A percentile compares a stretch with the other conserved stretches of the same genome.
Evolutionary conservation across 2,888 invertebrate genomes (phyloP).

Genomic region (Drosophila mettleri): DNA sequence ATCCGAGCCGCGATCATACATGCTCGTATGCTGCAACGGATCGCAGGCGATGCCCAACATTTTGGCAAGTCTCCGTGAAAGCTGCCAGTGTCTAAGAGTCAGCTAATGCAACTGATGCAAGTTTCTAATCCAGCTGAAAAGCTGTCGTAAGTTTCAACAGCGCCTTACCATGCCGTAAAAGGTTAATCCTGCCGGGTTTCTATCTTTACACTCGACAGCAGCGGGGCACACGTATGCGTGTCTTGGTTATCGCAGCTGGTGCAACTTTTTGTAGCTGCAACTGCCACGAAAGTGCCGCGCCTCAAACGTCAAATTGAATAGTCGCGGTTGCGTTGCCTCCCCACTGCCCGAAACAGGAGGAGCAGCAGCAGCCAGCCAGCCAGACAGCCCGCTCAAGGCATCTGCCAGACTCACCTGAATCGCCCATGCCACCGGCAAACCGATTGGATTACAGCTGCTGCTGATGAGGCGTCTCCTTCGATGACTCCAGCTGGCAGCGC

Average conservation of each 20-base stretch:
- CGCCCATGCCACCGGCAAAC: slow-evolving; percentile 71
- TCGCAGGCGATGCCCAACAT: slow-evolving; percentile 85
- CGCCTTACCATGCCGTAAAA: slow-evolving; percentile 24
- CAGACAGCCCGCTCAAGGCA: slow-evolving; percentile 16
- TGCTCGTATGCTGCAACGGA: slow-evolving; percentile 88
- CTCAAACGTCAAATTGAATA: slow-evolving; percentile 76
- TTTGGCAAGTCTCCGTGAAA: slow-evolving; percentile 39
- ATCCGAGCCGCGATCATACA: slow-evolving; percentile 86
- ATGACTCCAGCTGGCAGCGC: slow-evolving; percentile 37
- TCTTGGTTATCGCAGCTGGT: slow-evolving; percentile 57
- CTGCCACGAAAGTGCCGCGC: slow-evolving; percentile 50
- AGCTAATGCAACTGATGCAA: slow-evolving; percentile 52
- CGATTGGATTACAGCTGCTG: slow-evolving; percentile 42
- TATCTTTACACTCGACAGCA: slow-evolving; percentile 57
- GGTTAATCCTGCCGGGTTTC: slow-evolving; percentile 51
- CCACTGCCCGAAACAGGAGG: not conserved
- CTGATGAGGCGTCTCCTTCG: slow-evolving; percentile 38
- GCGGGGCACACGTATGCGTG: slow-evolving; percentile 44
- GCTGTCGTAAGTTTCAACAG: slow-evolving; percentile 50
- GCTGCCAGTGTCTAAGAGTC: slow-evolving; percentile 73
- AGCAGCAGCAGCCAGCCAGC: slow-evolving; percentile 24
- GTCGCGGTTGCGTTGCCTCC: slow-evolving; percentile 70
- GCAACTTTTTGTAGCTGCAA: slow-evolving; percentile 53
- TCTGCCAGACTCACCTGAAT: slow-evolving; percentile 80
- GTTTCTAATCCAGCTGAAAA: slow-evolving; percentile 50